Percentiles rank a stretch among this genome's conserved stretches.
These are phyloP conservation scores for Albula goreensis DNA, from an alignment of 2,113 vertebrate genomes.

Conservation along the genomic window DNA sequence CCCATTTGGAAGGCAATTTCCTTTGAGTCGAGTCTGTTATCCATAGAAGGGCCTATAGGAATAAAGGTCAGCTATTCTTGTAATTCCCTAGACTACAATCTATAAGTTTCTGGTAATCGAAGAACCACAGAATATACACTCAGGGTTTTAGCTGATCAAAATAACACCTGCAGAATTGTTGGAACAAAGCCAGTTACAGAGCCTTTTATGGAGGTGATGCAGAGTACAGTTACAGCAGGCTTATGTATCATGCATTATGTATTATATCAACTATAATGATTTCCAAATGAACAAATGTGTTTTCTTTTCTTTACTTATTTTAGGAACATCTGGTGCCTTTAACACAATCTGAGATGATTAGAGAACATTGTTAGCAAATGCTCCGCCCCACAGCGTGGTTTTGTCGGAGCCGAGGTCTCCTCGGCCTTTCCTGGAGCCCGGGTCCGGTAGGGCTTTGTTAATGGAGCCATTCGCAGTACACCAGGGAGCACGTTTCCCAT, in stretches of 20 bases:
- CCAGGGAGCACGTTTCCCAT: constrained; percentile 63
- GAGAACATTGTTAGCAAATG: constrained; percentile 1
- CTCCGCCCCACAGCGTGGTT: constrained; percentile 10
- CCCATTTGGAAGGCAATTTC: constrained; percentile 68
- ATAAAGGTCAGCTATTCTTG: constrained; percentile 59
- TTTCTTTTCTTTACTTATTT: not conserved
- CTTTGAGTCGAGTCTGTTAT: constrained; percentile 57
- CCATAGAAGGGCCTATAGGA: constrained; percentile 56
- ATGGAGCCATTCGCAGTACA: constrained; percentile 59
- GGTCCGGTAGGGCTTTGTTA: constrained; percentile 64
- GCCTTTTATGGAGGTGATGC: constrained; percentile 39
- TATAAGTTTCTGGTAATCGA: constrained; percentile 56
- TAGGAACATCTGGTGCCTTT: constrained; percentile 19
- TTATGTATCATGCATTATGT: constrained; percentile 22
- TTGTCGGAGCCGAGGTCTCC: constrained; percentile 29
- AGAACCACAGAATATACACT: constrained; percentile 60
- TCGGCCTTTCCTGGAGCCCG: constrained; percentile 40
- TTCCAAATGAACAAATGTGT: constrained; percentile 39
- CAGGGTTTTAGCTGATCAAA: constrained; percentile 60
- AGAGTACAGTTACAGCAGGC: constrained; percentile 32
- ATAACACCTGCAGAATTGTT: constrained; percentile 51
- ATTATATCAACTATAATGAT: constrained; percentile 43
- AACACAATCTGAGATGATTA: constrained; percentile 19
- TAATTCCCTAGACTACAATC: constrained; percentile 59
- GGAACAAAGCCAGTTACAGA: constrained; percentile 36